Evolutionary conservation across 2,113 vertebrate species (phyloP), one percentile per base, ranked within the genome.

Genomic region (Forbesichthys agassizii): DNA sequence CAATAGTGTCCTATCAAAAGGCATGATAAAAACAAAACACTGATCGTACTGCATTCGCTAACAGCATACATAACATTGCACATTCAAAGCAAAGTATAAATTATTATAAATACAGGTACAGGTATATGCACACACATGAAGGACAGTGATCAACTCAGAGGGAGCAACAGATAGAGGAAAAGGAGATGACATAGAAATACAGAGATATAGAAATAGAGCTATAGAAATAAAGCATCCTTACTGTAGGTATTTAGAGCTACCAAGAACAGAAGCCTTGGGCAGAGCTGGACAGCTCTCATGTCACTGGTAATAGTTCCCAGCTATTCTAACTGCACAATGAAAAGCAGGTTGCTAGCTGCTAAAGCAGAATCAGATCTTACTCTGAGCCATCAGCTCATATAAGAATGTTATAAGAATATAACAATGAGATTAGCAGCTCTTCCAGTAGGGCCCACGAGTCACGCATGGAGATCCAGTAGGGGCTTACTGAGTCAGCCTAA

Each of bases 301-400:
- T 57, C 69, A 84, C 74, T 82, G 85, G 66, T 75, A 27, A 27
- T 27, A 83, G 69, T 86, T 61, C 77, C 75, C 52, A 67, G 80
- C 59, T 69, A 84, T 58, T 88, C 68, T 76, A 82, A 86, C 88
- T 76, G 79, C 78, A 71, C 85, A 82, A 85, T 77, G 82, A 88
- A 92, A 91, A 92, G 82, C 81, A 86, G 81, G 64, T 86, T 93
- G 92, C 92, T 93, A 90, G 90, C 80, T 85, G 79, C 80, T 77
- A 89, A 91, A 92, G 74, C 82, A 79, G 27, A 27, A 27, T 70
- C 71, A 86, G 87, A 93, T 80, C 87, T 89, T 92, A 92, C 89
- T 94, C 91, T 90, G 55, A 10, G 66, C 78, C 80, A 88, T 82
- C 71, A 75, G 77, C 78, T 80, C 91, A 93, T 93, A 91, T 16